Evolutionary conservation across 2,113 vertebrate genomes (phyloP).

Genomic region (Sterrhoptilus dennistouni): DNA sequence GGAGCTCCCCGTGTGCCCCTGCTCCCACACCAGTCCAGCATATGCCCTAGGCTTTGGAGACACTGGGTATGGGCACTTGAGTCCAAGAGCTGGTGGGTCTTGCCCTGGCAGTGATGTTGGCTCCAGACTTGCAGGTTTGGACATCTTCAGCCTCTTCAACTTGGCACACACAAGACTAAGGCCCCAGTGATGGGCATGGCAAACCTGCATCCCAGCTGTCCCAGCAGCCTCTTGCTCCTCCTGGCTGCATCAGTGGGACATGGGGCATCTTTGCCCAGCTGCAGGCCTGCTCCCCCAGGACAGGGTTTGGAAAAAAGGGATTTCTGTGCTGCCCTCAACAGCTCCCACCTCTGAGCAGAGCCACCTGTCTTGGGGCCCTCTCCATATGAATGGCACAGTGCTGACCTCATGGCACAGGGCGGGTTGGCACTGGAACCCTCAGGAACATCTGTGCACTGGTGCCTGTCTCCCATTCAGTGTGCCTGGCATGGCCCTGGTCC

Average conservation of each 20-base stretch:
- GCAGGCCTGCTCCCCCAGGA: not conserved
- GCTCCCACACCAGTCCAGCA: not conserved
- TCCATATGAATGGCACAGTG: not conserved
- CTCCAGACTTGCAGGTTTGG: not conserved
- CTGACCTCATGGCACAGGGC: not conserved
- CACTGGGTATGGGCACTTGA: not conserved
- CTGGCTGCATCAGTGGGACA: not conserved
- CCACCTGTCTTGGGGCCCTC: not conserved
- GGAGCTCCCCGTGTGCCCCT: rapidly evolving
- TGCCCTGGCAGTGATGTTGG: not conserved
- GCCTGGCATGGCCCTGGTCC: not conserved
- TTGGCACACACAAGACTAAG: not conserved
- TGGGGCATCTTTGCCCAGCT: rapidly evolving
- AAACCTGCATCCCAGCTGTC: rapidly evolving
- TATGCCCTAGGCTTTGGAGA: not conserved
- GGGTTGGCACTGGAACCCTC: not conserved
- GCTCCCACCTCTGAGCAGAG: not conserved
- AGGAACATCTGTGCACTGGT: rapidly evolving
- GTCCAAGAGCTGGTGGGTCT: not conserved
- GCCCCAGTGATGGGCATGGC: rapidly evolving
- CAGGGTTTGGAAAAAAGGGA: not conserved
- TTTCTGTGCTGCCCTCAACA: not conserved
- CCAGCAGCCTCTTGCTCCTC: not conserved
- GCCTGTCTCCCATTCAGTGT: rapidly evolving
- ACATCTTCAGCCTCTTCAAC: not conserved